A percentile compares a stretch with the other conserved stretches of the same genome.
phyloP scores from a whole-genome alignment of 2,797 vertebrate genomes.

The Scolopax rusticola region DNA sequence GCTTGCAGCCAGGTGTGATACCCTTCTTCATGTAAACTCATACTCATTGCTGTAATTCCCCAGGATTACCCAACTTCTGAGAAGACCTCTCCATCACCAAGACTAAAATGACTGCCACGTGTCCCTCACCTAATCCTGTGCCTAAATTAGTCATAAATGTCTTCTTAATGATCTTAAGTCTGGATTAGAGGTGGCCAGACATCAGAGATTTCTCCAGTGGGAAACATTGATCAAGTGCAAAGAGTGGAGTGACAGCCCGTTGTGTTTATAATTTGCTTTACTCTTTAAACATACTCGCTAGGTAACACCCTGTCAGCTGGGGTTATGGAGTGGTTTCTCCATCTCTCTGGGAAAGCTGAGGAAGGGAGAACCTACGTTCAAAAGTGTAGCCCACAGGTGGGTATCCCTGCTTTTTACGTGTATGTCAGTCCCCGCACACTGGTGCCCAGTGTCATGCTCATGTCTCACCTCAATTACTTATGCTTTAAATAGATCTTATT shows the following conservation, averaged over 20 bases:
- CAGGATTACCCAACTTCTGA: neutral
- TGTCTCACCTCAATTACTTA: neutral
- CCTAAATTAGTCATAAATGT: neutral
- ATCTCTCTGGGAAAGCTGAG: neutral
- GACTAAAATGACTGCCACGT: neutral
- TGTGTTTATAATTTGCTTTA: constrained; percentile 1
- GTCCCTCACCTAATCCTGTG: neutral
- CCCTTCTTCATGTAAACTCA: neutral
- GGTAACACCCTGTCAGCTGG: neutral
- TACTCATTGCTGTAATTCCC: neutral
- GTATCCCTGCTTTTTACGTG: neutral
- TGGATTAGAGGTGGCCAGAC: neutral
- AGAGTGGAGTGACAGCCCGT: neutral
- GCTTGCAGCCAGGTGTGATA: neutral
- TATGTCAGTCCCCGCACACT: neutral
- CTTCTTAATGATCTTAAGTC: neutral
- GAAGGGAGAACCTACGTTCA: neutral
- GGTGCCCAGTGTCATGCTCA: neutral
- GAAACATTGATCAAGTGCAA: neutral
- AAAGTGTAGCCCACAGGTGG: neutral
- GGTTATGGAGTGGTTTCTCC: neutral
- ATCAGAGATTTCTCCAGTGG: neutral
- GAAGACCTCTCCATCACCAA: neutral
- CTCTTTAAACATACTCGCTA: neutral
- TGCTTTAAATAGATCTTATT: neutral